These are phyloP conservation scores for Anoplius nigerrimus DNA, from an alignment of 2,888 invertebrate genomes.

Conservation along the genomic window DNA sequence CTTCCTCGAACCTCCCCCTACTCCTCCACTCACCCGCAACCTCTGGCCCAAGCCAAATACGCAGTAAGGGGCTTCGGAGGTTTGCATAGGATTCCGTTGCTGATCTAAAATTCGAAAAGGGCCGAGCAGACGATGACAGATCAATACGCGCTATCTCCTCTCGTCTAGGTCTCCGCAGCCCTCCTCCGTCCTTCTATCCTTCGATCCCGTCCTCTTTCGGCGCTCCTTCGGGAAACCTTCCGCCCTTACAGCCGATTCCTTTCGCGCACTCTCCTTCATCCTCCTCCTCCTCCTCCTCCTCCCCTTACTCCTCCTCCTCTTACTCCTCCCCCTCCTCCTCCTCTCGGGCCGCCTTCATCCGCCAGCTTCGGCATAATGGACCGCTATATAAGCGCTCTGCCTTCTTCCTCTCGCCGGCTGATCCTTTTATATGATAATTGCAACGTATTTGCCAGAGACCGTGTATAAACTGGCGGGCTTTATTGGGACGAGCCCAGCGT, in stretches of 20 bases:
- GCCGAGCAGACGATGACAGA: slow-evolving; percentile 60
- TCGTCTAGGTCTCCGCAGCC: slow-evolving; percentile 21
- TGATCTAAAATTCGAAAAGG: slow-evolving; percentile 62
- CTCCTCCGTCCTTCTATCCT: slow-evolving; percentile 19
- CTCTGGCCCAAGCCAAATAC: too few species aligned
- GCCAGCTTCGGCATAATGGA: slow-evolving; percentile 45
- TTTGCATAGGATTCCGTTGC: slow-evolving; percentile 52
- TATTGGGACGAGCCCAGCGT: slow-evolving; percentile 55
- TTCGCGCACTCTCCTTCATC: slow-evolving; percentile 40
- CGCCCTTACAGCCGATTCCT: slow-evolving; percentile 44
- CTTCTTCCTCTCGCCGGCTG: slow-evolving; percentile 47
- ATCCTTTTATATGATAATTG: slow-evolving; percentile 74
- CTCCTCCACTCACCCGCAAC: slow-evolving; percentile 2
- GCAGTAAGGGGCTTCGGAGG: slow-evolving; percentile 17
- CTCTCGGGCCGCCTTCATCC: slow-evolving; percentile 23
- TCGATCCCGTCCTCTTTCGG: slow-evolving; percentile 14
- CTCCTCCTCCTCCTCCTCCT: slow-evolving; percentile 18
- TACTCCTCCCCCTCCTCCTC: slow-evolving; percentile 19
- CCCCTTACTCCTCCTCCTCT: slow-evolving; percentile 33
- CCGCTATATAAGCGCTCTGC: slow-evolving; percentile 47
- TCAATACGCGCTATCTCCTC: slow-evolving; percentile 55
- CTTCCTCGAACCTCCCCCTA: slow-evolving; percentile 6
- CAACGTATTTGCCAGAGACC: slow-evolving; percentile 67
- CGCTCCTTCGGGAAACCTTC: slow-evolving; percentile 21
- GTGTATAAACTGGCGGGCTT: slow-evolving; percentile 67